Evolutionary conservation across 2,797 vertebrate species (phyloP).

Genomic region (Catostomus latipinnis): DNA sequence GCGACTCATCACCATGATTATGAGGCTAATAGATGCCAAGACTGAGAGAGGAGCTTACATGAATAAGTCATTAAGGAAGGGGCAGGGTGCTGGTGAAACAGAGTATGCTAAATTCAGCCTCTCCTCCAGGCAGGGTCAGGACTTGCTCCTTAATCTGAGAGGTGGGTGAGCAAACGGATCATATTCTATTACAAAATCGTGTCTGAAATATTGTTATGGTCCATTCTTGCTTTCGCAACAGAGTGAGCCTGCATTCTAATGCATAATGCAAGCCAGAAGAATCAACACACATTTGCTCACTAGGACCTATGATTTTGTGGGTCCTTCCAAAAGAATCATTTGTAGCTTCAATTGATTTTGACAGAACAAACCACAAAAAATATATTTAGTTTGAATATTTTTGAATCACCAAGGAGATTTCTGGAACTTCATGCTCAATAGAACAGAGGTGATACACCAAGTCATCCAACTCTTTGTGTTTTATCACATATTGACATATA

Average conservation of each 20-base stretch:
- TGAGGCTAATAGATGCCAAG: conserved; percentile 57
- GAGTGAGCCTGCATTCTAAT: conserved; percentile 77
- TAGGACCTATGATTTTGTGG: conserved; percentile 12
- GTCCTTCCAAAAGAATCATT: conserved; percentile 31
- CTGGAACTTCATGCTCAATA: conserved; percentile 23
- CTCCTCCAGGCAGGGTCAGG: conserved; percentile 64
- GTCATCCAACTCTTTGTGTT: too few species aligned
- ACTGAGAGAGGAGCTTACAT: conserved; percentile 58
- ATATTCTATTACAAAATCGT: conserved; percentile 72
- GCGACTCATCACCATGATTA: conserved; percentile 50
- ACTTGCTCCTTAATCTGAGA: conserved; percentile 65
- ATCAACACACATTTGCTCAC: conserved; percentile 41
- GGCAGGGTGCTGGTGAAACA: conserved; percentile 57
- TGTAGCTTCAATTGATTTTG: conserved; percentile 34
- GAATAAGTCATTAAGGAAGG: conserved; percentile 71
- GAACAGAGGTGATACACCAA: conserved; percentile 1
- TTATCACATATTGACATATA: too few species aligned
- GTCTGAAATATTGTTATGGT: conserved; percentile 72
- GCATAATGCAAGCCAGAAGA: conserved; percentile 56
- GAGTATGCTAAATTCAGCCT: conserved; percentile 69
- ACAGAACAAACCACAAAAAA: conserved; percentile 44
- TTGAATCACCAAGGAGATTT: conserved; percentile 43
- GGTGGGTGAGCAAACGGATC: conserved; percentile 65
- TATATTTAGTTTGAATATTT: conserved; percentile 37
- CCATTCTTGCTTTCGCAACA: conserved; percentile 69